Conservation (phyloP, 2,888 invertebrate genomes). For the Tenthredo livida region DNA sequence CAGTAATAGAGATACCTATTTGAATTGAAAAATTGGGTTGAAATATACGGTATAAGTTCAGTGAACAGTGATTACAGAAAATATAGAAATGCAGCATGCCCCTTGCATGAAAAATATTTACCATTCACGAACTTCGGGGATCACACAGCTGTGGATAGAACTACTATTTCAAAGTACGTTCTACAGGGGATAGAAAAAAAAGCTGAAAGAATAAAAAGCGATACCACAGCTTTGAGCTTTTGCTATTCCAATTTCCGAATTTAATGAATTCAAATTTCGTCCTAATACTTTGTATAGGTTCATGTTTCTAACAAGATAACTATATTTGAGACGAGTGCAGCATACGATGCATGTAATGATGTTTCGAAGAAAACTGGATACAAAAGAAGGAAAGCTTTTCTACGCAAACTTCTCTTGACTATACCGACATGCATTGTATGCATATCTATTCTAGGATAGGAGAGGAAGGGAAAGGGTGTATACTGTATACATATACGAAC, state of each 20-base stretch:
- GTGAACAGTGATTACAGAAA: background rate
- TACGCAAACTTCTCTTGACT: background rate
- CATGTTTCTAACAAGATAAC: background rate
- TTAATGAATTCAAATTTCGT: background rate
- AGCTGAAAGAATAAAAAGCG: background rate
- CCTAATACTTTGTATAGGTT: background rate
- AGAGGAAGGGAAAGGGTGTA: background rate
- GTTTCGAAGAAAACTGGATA: background rate
- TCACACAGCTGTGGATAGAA: background rate
- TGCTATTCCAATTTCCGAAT: background rate
- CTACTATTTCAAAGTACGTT: background rate
- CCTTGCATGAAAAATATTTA: background rate
- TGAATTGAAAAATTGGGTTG: background rate
- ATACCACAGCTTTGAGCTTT: background rate
- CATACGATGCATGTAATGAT: background rate
- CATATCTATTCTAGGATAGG: background rate
- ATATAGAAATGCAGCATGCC: background rate
- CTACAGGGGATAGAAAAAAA: background rate
- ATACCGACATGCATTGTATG: background rate
- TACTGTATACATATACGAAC: background rate
- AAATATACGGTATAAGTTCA: background rate
- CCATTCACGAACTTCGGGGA: background rate
- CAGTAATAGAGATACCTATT: background rate
- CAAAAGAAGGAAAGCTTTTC: background rate
- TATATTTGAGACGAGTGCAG: background rate